These are phyloP conservation scores for Cheilosia soror DNA, from an alignment of 2,888 invertebrate species.

Conservation along the genomic window DNA sequence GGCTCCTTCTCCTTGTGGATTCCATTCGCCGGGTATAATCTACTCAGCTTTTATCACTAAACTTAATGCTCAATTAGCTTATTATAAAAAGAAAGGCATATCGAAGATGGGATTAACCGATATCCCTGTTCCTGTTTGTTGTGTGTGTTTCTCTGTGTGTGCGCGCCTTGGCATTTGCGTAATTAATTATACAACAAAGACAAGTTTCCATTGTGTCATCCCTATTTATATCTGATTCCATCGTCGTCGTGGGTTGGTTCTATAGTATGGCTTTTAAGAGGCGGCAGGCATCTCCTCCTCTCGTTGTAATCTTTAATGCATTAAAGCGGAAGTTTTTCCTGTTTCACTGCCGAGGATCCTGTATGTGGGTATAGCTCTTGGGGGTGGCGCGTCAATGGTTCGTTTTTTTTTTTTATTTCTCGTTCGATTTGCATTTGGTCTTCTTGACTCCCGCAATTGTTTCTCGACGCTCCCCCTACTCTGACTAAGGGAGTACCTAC, in stretches of 20 bases:
- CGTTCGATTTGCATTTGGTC: slow-evolving; percentile 40
- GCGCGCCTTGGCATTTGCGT: slow-evolving; percentile 62
- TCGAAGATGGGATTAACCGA: slow-evolving; percentile 71
- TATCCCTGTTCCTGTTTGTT: slow-evolving; percentile 52
- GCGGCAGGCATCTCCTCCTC: not conserved
- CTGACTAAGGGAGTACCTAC: slow-evolving; percentile 8
- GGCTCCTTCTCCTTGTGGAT: slow-evolving; percentile 14
- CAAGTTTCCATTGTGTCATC: slow-evolving; percentile 72
- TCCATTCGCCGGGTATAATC: slow-evolving; percentile 54
- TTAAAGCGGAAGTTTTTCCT: slow-evolving; percentile 58
- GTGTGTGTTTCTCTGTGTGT: not conserved
- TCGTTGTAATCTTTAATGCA: slow-evolving; percentile 62
- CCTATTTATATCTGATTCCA: slow-evolving; percentile 66
- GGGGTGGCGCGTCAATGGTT: not conserved
- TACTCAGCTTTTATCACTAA: slow-evolving; percentile 75
- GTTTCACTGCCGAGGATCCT: slow-evolving; percentile 5
- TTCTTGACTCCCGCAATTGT: slow-evolving; percentile 34
- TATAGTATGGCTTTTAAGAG: slow-evolving; percentile 9
- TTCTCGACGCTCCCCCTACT: not conserved
- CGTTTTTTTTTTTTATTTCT: slow-evolving; percentile 4
- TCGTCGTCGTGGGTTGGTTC: slow-evolving; percentile 19
- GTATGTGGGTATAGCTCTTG: not conserved
- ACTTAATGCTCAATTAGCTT: slow-evolving; percentile 75
- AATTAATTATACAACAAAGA: slow-evolving; percentile 74
- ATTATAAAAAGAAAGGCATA: slow-evolving; percentile 69